Evolutionary conservation across 2,888 invertebrate genomes (phyloP).

Genomic region (Argyresthia albistria): DNA sequence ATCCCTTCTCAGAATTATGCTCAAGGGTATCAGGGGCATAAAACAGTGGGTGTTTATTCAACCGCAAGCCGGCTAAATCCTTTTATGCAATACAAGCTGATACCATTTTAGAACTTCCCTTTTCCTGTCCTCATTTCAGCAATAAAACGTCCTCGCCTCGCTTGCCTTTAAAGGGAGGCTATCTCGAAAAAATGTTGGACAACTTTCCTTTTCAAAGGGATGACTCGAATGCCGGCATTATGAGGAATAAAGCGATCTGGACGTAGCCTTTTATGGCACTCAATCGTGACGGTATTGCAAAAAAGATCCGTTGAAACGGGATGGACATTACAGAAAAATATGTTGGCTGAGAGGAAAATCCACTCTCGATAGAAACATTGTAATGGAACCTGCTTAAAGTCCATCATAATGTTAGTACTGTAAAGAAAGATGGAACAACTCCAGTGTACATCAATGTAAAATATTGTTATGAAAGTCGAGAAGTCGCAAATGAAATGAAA

Average conservation of each 20-base stretch:
- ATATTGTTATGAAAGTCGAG: too few species aligned
- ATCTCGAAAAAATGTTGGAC: slow-evolving; percentile 56
- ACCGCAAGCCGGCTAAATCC: slow-evolving; percentile 35
- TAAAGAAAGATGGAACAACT: too few species aligned
- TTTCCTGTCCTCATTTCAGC: slow-evolving; percentile 35
- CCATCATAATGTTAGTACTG: too few species aligned
- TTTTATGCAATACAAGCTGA: slow-evolving; percentile 33
- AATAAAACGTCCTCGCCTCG: slow-evolving; percentile 38
- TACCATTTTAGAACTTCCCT: slow-evolving; percentile 22
- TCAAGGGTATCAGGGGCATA: background rate
- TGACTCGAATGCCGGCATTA: slow-evolving; percentile 35
- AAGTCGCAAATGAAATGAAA: too few species aligned
- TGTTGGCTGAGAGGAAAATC: slow-evolving; percentile 49
- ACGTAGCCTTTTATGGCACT: slow-evolving; percentile 59
- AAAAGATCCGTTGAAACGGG: slow-evolving; percentile 48
- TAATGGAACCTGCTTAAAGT: too few species aligned
- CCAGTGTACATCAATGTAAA: too few species aligned
- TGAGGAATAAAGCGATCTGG: slow-evolving; percentile 66
- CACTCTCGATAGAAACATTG: too few species aligned
- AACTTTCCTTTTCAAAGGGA: slow-evolving; percentile 68
- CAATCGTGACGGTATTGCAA: slow-evolving; percentile 46
- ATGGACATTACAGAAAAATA: slow-evolving; percentile 47
- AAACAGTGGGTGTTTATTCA: slow-evolving; percentile 19
- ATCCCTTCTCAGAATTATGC: background rate
- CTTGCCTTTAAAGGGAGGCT: slow-evolving; percentile 50